Conservation (phyloP, 2,888 invertebrate genomes). For the Eledone cirrhosa region DNA sequence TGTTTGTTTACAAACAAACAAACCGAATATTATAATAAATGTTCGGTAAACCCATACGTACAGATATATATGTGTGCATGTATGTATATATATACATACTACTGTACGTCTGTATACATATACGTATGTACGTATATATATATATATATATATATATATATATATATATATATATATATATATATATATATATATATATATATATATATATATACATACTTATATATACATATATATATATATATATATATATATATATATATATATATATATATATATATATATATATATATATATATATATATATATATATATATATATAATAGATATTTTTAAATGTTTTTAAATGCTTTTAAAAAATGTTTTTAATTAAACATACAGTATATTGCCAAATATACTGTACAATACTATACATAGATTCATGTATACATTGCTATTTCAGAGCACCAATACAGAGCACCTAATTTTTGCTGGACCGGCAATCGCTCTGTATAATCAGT, state of each 20-base stretch:
- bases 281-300: background rate
- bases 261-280: background rate
- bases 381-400: too few species aligned
- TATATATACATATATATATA: conserved; percentile 8
- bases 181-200: background rate
- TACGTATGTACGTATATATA: background rate
- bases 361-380: too few species aligned
- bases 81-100: background rate
- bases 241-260: background rate
- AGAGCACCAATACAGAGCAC: too few species aligned
- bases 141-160: background rate
- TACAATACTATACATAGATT: too few species aligned
- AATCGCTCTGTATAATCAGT: too few species aligned
- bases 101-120: background rate
- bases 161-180: background rate
- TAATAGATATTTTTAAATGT: background rate
- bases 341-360: background rate
- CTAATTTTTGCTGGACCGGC: too few species aligned
- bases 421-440: too few species aligned
- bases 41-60: too few species aligned
- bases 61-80: too few species aligned
- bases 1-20: too few species aligned
- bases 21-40: too few species aligned
- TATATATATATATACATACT: background rate
- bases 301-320: background rate